These are phyloP conservation scores for Merluccius polli DNA, from an alignment of 2,797 vertebrate species.

Conservation along the genomic window DNA sequence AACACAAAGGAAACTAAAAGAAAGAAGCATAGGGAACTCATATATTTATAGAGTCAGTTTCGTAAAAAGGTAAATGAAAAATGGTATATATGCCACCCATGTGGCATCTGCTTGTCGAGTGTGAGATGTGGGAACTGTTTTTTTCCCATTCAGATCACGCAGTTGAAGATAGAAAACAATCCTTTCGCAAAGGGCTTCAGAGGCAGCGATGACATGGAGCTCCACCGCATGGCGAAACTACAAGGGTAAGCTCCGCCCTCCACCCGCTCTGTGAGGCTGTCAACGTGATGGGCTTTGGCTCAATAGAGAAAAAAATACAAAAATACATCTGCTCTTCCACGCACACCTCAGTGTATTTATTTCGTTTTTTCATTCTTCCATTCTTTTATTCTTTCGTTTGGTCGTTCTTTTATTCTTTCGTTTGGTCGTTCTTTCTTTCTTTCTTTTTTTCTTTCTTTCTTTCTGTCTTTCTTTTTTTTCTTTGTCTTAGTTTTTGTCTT, in stretches of 20 bases:
- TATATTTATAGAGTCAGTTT: no score
- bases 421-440: no score
- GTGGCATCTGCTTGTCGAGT: background rate
- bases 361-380: background rate
- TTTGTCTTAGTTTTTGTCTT: background rate
- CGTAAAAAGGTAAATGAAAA: no score
- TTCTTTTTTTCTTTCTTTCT: background rate
- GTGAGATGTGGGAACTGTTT: slow-evolving; percentile 14
- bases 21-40: no score
- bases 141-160: slow-evolving; percentile 82
- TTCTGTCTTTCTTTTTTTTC: background rate
- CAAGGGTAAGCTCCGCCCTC: slow-evolving; percentile 54
- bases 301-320: slow-evolving; percentile 9
- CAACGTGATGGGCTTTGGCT: background rate
- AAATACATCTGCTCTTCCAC: slow-evolving; percentile 2
- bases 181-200: slow-evolving; percentile 98
- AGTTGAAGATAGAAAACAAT: slow-evolving; percentile 97
- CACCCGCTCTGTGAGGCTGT: background rate
- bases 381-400: no score
- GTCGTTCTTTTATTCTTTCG: no score
- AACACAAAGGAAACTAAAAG: no score
- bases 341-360: background rate
- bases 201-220: slow-evolving; percentile 92
- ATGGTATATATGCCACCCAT: no score
- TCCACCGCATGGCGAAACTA: slow-evolving; percentile 86